These are phyloP conservation scores for Chinchilla lanigera DNA, from an alignment of 2,113 vertebrate genomes.

Conservation along the genomic window DNA sequence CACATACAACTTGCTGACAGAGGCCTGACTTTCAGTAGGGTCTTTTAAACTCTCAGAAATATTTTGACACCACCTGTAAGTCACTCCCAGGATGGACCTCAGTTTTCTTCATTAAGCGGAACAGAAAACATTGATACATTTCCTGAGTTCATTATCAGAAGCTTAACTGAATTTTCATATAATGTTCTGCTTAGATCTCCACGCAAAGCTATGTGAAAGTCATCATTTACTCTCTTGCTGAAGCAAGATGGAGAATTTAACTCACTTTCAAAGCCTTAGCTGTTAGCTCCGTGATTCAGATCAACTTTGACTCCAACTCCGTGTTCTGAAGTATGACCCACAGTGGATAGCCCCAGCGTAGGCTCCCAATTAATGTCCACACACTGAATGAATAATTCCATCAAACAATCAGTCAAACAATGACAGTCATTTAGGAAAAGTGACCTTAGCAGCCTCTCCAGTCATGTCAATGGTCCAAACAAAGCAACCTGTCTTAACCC, in stretches of 20 bases:
- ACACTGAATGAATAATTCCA: slow-evolving; percentile 1
- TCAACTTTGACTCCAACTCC: not conserved
- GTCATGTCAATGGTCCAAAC: not conserved
- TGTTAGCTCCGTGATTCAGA: not conserved
- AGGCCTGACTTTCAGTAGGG: not conserved
- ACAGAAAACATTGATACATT: not conserved
- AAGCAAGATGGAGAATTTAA: not conserved
- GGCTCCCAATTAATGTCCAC: not conserved
- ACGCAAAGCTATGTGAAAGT: not conserved
- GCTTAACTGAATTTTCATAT: not conserved
- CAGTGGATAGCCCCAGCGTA: not conserved
- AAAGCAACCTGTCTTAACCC: slow-evolving; percentile 12
- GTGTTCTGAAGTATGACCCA: not conserved
- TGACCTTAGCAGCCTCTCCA: not conserved
- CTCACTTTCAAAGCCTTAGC: not conserved
- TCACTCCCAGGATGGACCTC: not conserved
- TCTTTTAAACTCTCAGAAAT: not conserved
- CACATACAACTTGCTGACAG: not conserved
- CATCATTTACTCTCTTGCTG: not conserved
- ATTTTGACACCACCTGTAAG: not conserved
- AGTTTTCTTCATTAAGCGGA: not conserved
- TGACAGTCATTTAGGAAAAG: not conserved
- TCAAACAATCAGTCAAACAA: slow-evolving; percentile 37
- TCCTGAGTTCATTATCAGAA: not conserved
- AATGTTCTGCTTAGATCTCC: not conserved